Base-by-base conservation (phyloP, 2,797 vertebrate species). In the Catostomus latipinnis region DNA sequence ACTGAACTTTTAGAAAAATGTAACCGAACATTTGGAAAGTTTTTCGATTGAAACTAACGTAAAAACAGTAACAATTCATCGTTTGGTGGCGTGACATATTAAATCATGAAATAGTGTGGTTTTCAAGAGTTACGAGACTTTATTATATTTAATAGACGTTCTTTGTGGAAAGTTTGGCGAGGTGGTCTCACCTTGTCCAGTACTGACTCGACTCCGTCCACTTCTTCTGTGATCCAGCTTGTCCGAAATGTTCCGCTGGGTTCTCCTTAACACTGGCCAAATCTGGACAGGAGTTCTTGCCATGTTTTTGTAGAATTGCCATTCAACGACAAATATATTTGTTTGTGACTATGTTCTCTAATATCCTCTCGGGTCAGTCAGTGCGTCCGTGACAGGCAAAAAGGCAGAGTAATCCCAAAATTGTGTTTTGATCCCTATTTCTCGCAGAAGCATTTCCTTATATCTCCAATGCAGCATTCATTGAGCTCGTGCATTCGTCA, bases 291-390 rank as follows among this genome's bases (percentile, higher is more conserved):
- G 85, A 88, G 92, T 87, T 94, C 87, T 95, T 95, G 82, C 92
- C 93, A 93, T 94, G 88, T 93, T 95, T 95, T 94, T 94, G 94
- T 93, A 94, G 89, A 87, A 94, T 89, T 93, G 94, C 94, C 94
- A 95, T 95, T 94, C 94, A 95, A 94, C 87, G 92, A 80, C 83
- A 88, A 81, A 84, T 67, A 49, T 77, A 58, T 58, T 43, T 53
- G 53, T 74, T 81, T 83, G 81, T 81, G 77, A 69, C 67, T 81
- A 68, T 72, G 50, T 83, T 60, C 53, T 74, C n/a, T 48, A 58
- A 1, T 76, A 2, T 58, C 11, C 49, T 54, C 34, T 18, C 63
- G 69, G 77, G 52, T 82, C 65, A 78, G 81, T 67, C 71, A 13
- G 14, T 61, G 10, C 5, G 14, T 69, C 18, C 53, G 63, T 62